Evolutionary conservation across 2,113 vertebrate species (phyloP), one percentile per base, ranked within the genome.

Genomic region (Bungarus multicinctus): DNA sequence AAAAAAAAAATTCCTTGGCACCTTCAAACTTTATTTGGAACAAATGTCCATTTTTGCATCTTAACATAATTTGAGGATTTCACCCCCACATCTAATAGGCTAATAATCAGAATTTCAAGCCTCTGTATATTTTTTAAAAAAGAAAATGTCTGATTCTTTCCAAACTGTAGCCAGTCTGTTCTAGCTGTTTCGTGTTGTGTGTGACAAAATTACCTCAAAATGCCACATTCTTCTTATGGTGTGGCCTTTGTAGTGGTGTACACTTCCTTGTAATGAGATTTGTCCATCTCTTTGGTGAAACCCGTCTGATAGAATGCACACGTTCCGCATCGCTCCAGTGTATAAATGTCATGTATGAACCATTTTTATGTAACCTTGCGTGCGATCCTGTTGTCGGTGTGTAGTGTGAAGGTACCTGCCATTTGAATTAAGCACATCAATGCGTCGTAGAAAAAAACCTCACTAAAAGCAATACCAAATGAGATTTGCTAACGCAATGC

Each of bases 231-330:
- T 96, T 96, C 95, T 95, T 96, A 96, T 92, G 94, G 96, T 96
- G 94, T 95, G 92, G 96, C 96, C 96, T 58, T 25, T 58, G 96
- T 95, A 95, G 96, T 96, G 96, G 95, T 96, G 89, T 97, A 45
- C 96, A n/a, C n/a, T n/a, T n/a, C n/a, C n/a, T n/a, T n/a, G n/a
- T n/a, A n/a, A n/a, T n/a, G n/a, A n/a, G n/a, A n/a, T n/a, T n/a
- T n/a, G n/a, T n/a, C n/a, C n/a, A n/a, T n/a, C n/a, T 95, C 97
- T 97, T 96, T 97, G 96, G 95, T 97, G 97, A 96, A 97, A 97
- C 94, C 94, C 96, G 96, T 98, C 96, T 95, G 5, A 86, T 87
- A 89, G 96, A 97, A 94, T 0, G 53, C 96, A 94, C 91, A 91
- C 95, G 94, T 97, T 50, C 97, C 95, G 94, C 96, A 93, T 96